Evolutionary conservation across 2,888 invertebrate species (phyloP).

Genomic region (Nezara viridula): DNA sequence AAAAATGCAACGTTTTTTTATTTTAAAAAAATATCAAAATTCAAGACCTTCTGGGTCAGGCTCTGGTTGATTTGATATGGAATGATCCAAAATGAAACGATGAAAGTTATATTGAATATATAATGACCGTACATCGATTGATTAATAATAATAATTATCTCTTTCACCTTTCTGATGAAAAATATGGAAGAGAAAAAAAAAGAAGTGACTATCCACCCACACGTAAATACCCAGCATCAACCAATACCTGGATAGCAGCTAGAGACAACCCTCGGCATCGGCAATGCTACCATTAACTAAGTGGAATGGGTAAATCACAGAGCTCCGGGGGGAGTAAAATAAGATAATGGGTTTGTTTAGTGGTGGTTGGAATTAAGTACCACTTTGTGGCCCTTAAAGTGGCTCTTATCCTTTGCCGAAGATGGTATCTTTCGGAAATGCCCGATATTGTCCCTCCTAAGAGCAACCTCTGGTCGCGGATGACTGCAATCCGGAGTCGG

Average conservation of each 20-base stretch:
- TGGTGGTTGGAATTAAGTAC: constrained; percentile 17
- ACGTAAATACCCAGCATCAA: neutral
- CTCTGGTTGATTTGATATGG: too few species aligned
- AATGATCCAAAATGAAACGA: too few species aligned
- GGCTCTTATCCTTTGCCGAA: neutral
- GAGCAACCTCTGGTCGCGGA: neutral
- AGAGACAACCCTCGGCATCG: neutral
- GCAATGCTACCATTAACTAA: constrained; percentile 21
- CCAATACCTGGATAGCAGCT: neutral
- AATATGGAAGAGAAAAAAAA: neutral
- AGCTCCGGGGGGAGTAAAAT: neutral
- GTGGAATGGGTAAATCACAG: constrained; percentile 22
- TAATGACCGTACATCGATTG: too few species aligned
- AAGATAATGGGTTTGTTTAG: constrained; percentile 20
- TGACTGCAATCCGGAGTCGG: constrained; percentile 3
- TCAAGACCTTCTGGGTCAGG: too few species aligned
- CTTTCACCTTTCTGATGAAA: neutral
- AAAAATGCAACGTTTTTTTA: too few species aligned
- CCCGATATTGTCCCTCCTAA: neutral
- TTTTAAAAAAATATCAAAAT: too few species aligned
- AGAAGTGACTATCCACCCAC: neutral
- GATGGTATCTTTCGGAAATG: neutral
- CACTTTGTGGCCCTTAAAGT: neutral
- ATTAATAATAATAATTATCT: too few species aligned
- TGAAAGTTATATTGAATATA: too few species aligned